Conservation (phyloP, 2,888 invertebrate species). For the Brenthis ino region DNA sequence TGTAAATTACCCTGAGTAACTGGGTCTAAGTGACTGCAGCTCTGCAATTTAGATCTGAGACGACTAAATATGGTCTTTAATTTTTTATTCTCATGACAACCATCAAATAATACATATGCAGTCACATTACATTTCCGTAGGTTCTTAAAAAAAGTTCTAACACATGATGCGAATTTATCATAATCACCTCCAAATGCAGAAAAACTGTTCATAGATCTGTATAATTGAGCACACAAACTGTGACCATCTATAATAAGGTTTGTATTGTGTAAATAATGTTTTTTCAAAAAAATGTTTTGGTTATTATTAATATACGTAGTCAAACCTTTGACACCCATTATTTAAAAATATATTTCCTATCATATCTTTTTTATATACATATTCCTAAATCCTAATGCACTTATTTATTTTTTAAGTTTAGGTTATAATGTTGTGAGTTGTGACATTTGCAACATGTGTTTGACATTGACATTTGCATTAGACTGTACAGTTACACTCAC, state of each 20-base stretch:
- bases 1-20: slow-evolving; percentile 77
- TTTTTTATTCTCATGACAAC: slow-evolving; percentile 88
- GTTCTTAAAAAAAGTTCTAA: slow-evolving; percentile 86
- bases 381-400: too few species aligned
- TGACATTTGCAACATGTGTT: too few species aligned
- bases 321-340: slow-evolving; percentile 92
- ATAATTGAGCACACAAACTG: slow-evolving; percentile 87
- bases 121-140: slow-evolving; percentile 87
- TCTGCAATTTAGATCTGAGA: slow-evolving; percentile 82
- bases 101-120: slow-evolving; percentile 90
- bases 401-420: too few species aligned
- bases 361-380: too few species aligned
- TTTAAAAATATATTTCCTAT: slow-evolving; percentile 19
- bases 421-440: too few species aligned
- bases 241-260: slow-evolving; percentile 91
- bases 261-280: slow-evolving; percentile 85
- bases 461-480: too few species aligned
- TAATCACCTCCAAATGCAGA: slow-evolving; percentile 94
- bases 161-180: slow-evolving; percentile 86
- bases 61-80: slow-evolving; percentile 84
- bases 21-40: slow-evolving; percentile 81
- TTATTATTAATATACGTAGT: slow-evolving; percentile 89
- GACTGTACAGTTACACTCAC: too few species aligned
- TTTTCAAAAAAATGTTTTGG: slow-evolving; percentile 84
- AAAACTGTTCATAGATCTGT: slow-evolving; percentile 82